Evolutionary conservation across 1,140 invertebrate species (phyloP).

Genomic region (Gryon sp.): DNA sequence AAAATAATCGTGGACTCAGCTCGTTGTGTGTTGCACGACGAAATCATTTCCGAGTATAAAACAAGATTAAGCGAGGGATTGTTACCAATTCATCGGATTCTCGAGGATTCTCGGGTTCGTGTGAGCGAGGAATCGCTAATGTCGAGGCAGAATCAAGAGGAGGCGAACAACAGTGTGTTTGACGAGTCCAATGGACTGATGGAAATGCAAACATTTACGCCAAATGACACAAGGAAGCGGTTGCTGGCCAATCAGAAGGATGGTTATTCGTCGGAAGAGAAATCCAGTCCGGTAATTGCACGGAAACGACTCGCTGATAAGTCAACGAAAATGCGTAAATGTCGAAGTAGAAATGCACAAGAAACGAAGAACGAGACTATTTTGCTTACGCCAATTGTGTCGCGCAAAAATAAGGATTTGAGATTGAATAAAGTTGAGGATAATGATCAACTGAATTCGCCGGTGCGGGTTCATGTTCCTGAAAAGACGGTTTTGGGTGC

Average conservation of each 20-base stretch:
- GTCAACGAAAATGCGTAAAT: too few species aligned
- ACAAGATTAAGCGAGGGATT: constrained; percentile 71
- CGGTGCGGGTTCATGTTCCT: constrained; percentile 65
- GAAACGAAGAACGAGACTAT: constrained; percentile 56
- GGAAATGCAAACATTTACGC: constrained; percentile 42
- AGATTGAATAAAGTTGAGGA: constrained; percentile 57
- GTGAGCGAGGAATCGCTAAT: constrained; percentile 74
- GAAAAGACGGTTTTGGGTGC: constrained; percentile 72
- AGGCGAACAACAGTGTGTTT: constrained; percentile 3
- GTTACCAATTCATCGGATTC: constrained; percentile 73
- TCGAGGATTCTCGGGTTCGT: constrained; percentile 72
- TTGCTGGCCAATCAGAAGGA: constrained; percentile 31
- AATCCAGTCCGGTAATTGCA: background rate
- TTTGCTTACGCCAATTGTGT: constrained; percentile 56
- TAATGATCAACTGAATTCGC: constrained; percentile 60
- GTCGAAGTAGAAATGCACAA: constrained; percentile 41
- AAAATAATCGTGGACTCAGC: constrained; percentile 46
- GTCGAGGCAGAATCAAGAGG: constrained; percentile 50
- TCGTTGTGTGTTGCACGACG: constrained; percentile 66
- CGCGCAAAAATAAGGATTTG: constrained; percentile 65
- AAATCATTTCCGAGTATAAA: constrained; percentile 72
- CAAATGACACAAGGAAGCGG: constrained; percentile 52
- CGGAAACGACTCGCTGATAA: background rate
- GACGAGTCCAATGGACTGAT: too few species aligned
- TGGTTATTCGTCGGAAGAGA: constrained; percentile 1